These are phyloP conservation scores for Typhlichthys subterraneus DNA, from an alignment of 2,797 vertebrate species.

Conservation along the genomic window DNA sequence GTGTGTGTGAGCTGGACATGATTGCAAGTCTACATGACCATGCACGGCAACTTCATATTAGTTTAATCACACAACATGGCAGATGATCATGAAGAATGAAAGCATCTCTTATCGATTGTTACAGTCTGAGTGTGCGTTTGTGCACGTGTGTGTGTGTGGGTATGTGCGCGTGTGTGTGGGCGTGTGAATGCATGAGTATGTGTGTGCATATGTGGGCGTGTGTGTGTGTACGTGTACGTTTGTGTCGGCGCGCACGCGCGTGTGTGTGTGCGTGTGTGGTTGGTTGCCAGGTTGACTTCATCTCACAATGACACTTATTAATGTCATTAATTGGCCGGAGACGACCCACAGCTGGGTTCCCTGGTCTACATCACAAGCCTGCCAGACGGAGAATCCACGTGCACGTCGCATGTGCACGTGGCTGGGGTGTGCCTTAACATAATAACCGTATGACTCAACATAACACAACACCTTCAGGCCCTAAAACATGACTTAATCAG, in stretches of 20 bases:
- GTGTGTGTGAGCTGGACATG: slow-evolving; percentile 66
- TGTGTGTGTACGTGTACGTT: not conserved
- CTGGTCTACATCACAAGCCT: slow-evolving; percentile 24
- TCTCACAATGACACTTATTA: slow-evolving; percentile 50
- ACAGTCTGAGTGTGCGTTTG: slow-evolving; percentile 14
- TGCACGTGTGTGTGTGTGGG: not conserved
- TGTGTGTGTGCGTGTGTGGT: slow-evolving; percentile 25
- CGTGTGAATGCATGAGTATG: no score
- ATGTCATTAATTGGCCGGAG: slow-evolving; percentile 57
- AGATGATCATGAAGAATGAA: slow-evolving; percentile 43
- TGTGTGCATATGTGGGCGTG: no score
- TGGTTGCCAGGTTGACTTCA: slow-evolving; percentile 31
- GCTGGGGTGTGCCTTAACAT: no score
- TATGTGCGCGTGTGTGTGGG: no score
- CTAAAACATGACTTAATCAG: no score
- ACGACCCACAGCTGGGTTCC: slow-evolving; percentile 61
- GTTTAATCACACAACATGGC: slow-evolving; percentile 57
- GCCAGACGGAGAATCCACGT: slow-evolving; percentile 1
- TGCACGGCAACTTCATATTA: slow-evolving; percentile 52
- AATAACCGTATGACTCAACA: no score
- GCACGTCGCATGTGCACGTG: not conserved
- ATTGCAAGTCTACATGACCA: slow-evolving; percentile 60
- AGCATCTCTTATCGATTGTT: slow-evolving; percentile 58
- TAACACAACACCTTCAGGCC: no score
- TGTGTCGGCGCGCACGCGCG: no score